These are phyloP conservation scores for Setipinna tenuifilis DNA, from an alignment of 2,797 vertebrate species.

Conservation along the genomic window DNA sequence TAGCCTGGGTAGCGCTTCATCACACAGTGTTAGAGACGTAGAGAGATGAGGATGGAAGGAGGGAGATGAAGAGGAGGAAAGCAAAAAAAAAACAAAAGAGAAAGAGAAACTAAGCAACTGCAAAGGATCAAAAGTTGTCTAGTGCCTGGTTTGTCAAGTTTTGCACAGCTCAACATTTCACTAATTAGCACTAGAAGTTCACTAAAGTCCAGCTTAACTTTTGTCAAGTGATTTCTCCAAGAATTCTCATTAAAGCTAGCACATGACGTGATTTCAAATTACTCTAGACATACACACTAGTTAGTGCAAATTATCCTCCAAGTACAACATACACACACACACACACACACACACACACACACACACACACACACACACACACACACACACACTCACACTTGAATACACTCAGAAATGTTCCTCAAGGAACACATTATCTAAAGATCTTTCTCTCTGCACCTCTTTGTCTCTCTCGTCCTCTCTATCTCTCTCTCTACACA, in stretches of 20 bases:
- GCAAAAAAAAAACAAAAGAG: not conserved
- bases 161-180: constrained; percentile 7
- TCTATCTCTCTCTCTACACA: not conserved
- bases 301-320: not conserved
- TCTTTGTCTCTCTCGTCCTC: not conserved
- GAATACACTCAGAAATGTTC: not conserved
- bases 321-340: not conserved
- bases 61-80: not conserved
- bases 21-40: too few relatives aligned
- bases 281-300: not conserved
- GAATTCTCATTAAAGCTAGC: not conserved
- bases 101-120: not conserved
- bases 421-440: not conserved
- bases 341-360: too few relatives aligned
- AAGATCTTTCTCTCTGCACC: not conserved
- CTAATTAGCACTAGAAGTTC: constrained; percentile 19
- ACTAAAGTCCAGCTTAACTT: not conserved
- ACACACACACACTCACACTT: too few relatives aligned
- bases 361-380: too few relatives aligned
- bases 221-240: not conserved
- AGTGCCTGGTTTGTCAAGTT: not conserved
- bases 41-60: not conserved
- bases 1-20: too few relatives aligned
- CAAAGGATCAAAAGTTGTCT: not conserved
- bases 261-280: not conserved